Percentiles rank a stretch among this genome's conserved stretches.
Conservation (phyloP, 2,888 invertebrate species). For the Apantesis nais region DNA sequence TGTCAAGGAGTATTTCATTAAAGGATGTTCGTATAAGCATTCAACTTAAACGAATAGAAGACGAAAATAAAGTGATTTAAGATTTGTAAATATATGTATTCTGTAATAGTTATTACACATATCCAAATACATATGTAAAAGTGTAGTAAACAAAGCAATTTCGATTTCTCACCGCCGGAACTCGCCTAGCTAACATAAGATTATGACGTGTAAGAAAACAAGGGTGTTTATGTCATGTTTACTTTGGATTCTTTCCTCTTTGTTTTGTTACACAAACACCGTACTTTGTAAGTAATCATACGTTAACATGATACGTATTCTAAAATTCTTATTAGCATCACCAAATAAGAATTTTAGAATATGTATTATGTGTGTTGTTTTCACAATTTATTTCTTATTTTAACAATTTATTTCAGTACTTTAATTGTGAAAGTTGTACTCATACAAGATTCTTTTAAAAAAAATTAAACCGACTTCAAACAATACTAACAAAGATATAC, state of each 20-base stretch:
- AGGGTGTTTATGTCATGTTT: conserved; percentile 71
- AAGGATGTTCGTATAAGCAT: background rate
- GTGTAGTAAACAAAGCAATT: conserved; percentile 75
- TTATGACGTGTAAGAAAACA: conserved; percentile 76
- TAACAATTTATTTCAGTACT: background rate
- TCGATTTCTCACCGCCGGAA: conserved; percentile 62
- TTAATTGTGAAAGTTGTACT: background rate
- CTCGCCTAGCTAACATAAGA: conserved; percentile 65
- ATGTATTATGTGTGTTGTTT: background rate
- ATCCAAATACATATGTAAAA: conserved; percentile 40
- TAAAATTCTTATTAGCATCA: conserved; percentile 8
- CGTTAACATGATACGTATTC: background rate
- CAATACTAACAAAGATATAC: no score
- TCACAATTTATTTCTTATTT: no score
- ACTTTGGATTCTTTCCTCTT: conserved; percentile 56
- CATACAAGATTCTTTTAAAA: no score
- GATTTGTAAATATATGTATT: background rate
- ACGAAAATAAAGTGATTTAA: conserved; percentile 1
- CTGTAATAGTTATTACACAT: background rate
- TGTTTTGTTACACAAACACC: conserved; percentile 55
- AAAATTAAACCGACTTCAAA: no score
- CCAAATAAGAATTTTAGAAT: no score
- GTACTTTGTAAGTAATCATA: conserved; percentile 13
- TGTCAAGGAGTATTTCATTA: background rate
- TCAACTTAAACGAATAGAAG: background rate